Evolutionary conservation across 2,113 vertebrate species (phyloP).

Genomic region (Spheniscus mendiculus): DNA sequence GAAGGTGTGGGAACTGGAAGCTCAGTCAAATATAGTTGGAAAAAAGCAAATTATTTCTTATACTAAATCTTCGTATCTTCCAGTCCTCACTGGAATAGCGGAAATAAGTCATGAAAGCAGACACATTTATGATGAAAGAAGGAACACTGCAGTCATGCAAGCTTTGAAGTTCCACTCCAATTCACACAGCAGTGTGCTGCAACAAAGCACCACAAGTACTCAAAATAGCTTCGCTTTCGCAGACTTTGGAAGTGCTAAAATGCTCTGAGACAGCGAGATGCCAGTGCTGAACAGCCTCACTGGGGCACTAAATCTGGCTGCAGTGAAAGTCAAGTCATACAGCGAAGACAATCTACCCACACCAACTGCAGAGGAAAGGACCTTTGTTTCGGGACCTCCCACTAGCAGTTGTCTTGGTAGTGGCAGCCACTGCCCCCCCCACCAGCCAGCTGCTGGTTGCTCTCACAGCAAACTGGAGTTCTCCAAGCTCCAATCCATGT

Average conservation of each 20-base stretch:
- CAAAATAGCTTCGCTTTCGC: neutral
- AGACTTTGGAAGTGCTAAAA: neutral
- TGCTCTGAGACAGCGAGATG: accelerated
- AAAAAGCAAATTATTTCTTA: neutral
- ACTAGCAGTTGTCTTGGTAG: neutral
- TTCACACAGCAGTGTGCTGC: neutral
- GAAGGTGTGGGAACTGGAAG: neutral
- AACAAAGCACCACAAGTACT: neutral
- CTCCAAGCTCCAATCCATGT: neutral
- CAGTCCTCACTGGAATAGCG: neutral
- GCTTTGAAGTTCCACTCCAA: neutral
- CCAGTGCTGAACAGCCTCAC: neutral
- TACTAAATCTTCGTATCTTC: neutral
- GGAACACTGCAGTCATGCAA: neutral
- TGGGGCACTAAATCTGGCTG: neutral
- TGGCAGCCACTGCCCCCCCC: neutral
- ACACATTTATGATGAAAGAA: neutral
- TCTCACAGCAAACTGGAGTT: neutral
- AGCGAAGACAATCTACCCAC: neutral
- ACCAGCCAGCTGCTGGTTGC: neutral
- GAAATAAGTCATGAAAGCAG: neutral
- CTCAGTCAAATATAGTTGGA: neutral
- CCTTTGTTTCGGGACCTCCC: neutral
- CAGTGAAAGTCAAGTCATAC: neutral
- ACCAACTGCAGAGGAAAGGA: neutral